Evolutionary conservation across 2,797 vertebrate species (phyloP).

Genomic region (Aplochiton taeniatus): DNA sequence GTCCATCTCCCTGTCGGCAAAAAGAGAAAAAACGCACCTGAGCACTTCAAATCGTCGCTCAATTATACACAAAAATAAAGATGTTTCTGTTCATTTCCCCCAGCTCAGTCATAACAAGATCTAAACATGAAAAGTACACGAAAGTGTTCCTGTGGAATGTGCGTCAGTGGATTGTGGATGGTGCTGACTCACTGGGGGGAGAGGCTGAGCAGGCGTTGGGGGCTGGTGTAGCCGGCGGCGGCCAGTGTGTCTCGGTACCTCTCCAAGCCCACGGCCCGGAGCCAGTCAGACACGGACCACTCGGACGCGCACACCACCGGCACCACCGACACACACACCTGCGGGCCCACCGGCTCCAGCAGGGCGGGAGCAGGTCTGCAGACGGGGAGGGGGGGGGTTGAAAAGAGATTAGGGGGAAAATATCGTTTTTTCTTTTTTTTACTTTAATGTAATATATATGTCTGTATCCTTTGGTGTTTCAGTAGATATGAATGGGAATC

Average conservation of each 20-base stretch:
- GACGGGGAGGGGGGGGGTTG: slow-evolving; percentile 23
- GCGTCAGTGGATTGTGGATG: too few species aligned
- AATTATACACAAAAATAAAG: too few species aligned
- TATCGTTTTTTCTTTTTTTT: too few species aligned
- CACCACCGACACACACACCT: slow-evolving; percentile 88
- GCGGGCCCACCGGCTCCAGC: slow-evolving; percentile 90
- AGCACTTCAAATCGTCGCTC: too few species aligned
- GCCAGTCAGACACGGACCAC: slow-evolving; percentile 90
- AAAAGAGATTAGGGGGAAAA: background rate
- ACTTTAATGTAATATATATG: too few species aligned
- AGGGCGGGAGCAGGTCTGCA: slow-evolving; percentile 86
- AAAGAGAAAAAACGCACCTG: too few species aligned
- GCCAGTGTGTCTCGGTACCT: slow-evolving; percentile 97
- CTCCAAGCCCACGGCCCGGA: slow-evolving; percentile 95
- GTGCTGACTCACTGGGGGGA: slow-evolving; percentile 94
- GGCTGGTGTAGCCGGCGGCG: slow-evolving; percentile 92
- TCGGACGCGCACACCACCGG: slow-evolving; percentile 89
- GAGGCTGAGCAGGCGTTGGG: slow-evolving; percentile 92
- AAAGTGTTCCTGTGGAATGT: too few species aligned
- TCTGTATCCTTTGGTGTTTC: too few species aligned
- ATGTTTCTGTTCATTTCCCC: too few species aligned
- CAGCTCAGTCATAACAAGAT: too few species aligned
- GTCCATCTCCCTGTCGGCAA: slow-evolving; percentile 86
- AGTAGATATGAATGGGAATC: too few species aligned
- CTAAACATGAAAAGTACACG: too few species aligned